Evolutionary conservation across 1,140 invertebrate genomes (phyloP), one percentile per base, ranked within the genome.

Genomic region (Drosophila tani): DNA sequence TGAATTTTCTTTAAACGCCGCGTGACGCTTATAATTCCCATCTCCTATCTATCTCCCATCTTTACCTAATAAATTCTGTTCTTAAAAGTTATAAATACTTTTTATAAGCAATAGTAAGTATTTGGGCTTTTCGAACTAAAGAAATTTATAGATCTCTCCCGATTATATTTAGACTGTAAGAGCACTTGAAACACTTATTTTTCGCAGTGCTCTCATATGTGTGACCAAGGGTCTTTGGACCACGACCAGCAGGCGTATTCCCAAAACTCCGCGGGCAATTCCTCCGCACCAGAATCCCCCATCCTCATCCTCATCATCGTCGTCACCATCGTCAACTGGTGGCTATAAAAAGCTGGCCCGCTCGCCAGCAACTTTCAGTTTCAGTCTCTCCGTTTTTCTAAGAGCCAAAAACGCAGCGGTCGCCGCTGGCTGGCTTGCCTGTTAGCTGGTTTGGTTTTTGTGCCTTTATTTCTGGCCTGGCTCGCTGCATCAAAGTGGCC

Each of bases 271-370:
- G 49, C 51, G 53, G 62, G 66, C 62, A 50, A 57, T 63, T 63
- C 49, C 43, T 64, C 29, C 38, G 12, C 41, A 1, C 8, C 38
- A 15, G 9, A 14, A 50, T 21, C 35, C 47, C 21, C 21, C 21
- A 24, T 24, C 49, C 27, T 14, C 62, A 41, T 15, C 27, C 32
- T 11, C 58, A 15, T 24, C 19, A 2, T 6, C 57, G 24, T 24
- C 47, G 15, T 15, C 67, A 50, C 46, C 51, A 55, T 38, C 32
- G 32, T 35, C 59, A 71, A 64, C 69, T 70, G 32, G 59, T 58
- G 76, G 68, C 76, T 92, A 92, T 92, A 92, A 92, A 92, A 92
- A 87, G 66, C 64, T 69, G 73, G 73, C 49, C 69, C 75, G 82
- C 58, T 81, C 21, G 38, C 55, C 51, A 65, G 68, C 38, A 87